Base-by-base conservation (phyloP, 2,797 vertebrate species). In the Holocentrus rufus region DNA sequence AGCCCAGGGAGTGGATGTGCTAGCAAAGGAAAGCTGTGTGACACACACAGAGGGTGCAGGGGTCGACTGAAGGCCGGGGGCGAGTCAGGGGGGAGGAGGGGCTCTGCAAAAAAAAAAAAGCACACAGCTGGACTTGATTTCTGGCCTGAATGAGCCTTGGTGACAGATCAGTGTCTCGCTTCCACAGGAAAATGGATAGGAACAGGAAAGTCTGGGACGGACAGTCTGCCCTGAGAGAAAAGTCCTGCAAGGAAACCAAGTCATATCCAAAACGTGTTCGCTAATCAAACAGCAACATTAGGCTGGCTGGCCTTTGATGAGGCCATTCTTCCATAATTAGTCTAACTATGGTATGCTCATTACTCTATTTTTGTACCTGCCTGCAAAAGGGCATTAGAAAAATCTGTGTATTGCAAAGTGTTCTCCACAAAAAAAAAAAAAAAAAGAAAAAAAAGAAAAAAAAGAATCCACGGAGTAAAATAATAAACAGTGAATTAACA, bases 31-130 rank as follows among this genome's bases (percentile, higher is more conserved):
- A 50, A 72, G 31, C 63, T 42, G 68, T 64, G 69, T 63, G 58
- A 79, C 76, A 82, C 76, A 62, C 76, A 49, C 0, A 69, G 59
- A 59, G 65, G 59, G 58, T 58, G 47, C 23, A 7, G 31, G 30
- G 69, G 55, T 70, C 10, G 57, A 81, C 22, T 81, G 49, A 76
- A 72, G 68, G 76, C 81, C 69, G 2, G 17, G 49, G 68, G 68
- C 42, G 56, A 53, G 53, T 54, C 18, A 1, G 64, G 15, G 18
- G 18, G 65, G 49, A 70, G 44, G 36, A 77, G 63, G 39, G 17
- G 81, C 17, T 1, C 56, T 42, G 44, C n/a, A 46, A 53, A 66
- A 54, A 75, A 27, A 46, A 53, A 66, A 54, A 75, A 27, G 61
- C 14, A 72, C 72, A 77, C 56, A 72, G 57, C 73, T 70, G 58